phyloP scores from a whole-genome alignment of 2,797 vertebrate genomes.

The Stomatorhinus walkeri region DNA sequence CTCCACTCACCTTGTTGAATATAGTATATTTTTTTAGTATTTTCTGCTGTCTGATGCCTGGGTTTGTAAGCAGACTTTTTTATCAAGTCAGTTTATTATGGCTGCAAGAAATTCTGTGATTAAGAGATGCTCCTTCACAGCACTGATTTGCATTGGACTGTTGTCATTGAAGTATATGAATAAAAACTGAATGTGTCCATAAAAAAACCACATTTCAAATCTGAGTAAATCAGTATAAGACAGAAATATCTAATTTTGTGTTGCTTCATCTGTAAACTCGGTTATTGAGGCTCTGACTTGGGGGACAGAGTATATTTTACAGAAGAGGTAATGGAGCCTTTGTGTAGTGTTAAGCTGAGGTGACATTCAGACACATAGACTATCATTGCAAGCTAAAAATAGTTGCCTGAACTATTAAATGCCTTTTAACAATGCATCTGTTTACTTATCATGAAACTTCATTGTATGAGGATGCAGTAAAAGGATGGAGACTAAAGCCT shows the following conservation, averaged over 20 bases:
- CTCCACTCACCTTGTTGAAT: not conserved
- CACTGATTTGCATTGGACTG: not conserved
- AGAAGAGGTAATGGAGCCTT: conserved; percentile 29
- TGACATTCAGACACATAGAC: conserved; percentile 52
- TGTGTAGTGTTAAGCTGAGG: conserved; percentile 43
- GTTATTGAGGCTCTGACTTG: conserved; percentile 21
- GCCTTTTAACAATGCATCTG: conserved; percentile 39
- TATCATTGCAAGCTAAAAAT: conserved; percentile 47
- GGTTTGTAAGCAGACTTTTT: not conserved
- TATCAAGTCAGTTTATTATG: not conserved
- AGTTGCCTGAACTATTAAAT: conserved; percentile 37
- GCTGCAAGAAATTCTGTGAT: not conserved
- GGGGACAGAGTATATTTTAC: conserved; percentile 32
- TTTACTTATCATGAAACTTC: conserved; percentile 40
- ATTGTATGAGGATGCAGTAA: conserved; percentile 12
- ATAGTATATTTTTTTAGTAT: not conserved
- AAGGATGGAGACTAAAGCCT: conserved; percentile 24
- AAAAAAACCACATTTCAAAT: not conserved
- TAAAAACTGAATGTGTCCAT: not conserved
- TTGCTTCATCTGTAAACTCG: conserved; percentile 25
- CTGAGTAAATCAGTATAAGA: not conserved
- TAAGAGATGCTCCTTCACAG: not conserved
- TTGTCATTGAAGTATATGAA: not conserved
- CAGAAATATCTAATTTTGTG: conserved; percentile 21
- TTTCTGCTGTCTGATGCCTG: not conserved